Evolutionary conservation across 2,113 vertebrate genomes (phyloP).

Genomic region (Apodemus speciosus): DNA sequence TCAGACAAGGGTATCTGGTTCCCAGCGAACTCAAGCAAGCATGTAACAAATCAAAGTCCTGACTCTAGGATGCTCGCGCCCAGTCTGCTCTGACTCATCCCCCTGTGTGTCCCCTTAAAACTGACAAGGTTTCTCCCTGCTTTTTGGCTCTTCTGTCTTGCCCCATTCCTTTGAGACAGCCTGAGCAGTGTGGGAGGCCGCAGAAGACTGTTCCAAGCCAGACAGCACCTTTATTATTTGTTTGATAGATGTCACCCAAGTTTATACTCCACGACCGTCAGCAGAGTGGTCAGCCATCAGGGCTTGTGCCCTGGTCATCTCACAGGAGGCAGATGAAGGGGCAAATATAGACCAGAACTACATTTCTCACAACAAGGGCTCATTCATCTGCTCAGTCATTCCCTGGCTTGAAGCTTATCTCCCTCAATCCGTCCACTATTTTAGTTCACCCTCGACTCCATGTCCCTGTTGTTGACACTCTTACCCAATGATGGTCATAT

Average conservation of each 20-base stretch:
- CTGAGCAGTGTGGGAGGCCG: background rate
- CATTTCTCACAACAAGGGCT: background rate
- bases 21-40: background rate
- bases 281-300: fast-evolving
- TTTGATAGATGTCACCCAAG: background rate
- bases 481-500: background rate
- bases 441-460: fast-evolving
- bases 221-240: background rate
- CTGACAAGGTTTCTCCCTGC: background rate
- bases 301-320: background rate
- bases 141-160: background rate
- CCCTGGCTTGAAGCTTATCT: background rate
- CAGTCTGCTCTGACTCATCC: background rate
- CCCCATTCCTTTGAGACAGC: background rate
- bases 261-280: fast-evolving
- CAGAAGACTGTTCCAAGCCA: background rate
- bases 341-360: background rate
- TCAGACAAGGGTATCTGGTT: background rate
- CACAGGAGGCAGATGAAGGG: fast-evolving
- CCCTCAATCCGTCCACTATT: background rate
- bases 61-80: background rate
- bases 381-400: background rate
- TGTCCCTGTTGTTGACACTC: too few species aligned
- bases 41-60: background rate
- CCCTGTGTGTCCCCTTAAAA: background rate